Evolutionary conservation across 2,888 invertebrate genomes (phyloP).

Genomic region (Xylota sylvarum): DNA sequence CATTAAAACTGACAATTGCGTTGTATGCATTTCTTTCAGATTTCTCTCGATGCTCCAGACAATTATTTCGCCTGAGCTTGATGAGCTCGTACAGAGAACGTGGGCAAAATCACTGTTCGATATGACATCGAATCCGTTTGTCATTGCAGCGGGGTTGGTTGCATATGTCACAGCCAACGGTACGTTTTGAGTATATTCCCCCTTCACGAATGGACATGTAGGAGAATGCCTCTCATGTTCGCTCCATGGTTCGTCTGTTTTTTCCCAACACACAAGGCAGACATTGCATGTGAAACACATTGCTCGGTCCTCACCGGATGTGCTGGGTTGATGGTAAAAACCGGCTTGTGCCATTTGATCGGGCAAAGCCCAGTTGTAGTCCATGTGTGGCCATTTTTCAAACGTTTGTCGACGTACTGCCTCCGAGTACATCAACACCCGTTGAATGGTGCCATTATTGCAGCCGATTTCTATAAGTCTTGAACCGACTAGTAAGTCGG

Average conservation of each 20-base stretch:
- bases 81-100: slow-evolving; percentile 86
- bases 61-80: slow-evolving; percentile 89
- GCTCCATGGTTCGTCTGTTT: slow-evolving; percentile 98
- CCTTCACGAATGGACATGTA: slow-evolving; percentile 96
- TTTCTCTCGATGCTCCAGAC: slow-evolving; percentile 94
- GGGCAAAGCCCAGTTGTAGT: slow-evolving; percentile 98
- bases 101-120: slow-evolving; percentile 88
- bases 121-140: slow-evolving; percentile 86
- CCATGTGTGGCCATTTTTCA: slow-evolving; percentile 98
- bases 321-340: slow-evolving; percentile 97
- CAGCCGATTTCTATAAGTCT: slow-evolving; percentile 84
- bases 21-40: slow-evolving; percentile 89
- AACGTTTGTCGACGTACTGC: slow-evolving; percentile 96
- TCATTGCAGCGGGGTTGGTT: slow-evolving; percentile 90
- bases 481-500: slow-evolving; percentile 88
- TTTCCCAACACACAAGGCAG: slow-evolving; percentile 98
- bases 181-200: slow-evolving; percentile 97
- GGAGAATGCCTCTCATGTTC: slow-evolving; percentile 98
- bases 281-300: slow-evolving; percentile 98
- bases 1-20: slow-evolving; percentile 83
- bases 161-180: slow-evolving; percentile 94
- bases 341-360: slow-evolving; percentile 99
- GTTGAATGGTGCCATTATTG: slow-evolving; percentile 83
- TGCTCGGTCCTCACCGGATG: slow-evolving; percentile 95
- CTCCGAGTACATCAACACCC: slow-evolving; percentile 94